Evolutionary conservation across 2,888 invertebrate species (phyloP).

Genomic region (Sturmia bella): DNA sequence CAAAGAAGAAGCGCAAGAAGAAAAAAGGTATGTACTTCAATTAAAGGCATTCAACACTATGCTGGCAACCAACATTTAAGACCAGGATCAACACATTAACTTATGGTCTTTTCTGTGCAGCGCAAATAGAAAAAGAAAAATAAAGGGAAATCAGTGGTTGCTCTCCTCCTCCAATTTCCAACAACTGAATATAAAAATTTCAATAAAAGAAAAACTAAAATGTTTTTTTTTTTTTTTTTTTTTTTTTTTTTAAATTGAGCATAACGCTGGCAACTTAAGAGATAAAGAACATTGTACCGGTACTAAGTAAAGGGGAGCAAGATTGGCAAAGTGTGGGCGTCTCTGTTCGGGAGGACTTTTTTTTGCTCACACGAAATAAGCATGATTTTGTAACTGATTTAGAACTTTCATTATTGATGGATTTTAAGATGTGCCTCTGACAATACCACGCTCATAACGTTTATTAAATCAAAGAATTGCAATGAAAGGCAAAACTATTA

Average conservation of each 20-base stretch:
- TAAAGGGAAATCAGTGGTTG: not conserved
- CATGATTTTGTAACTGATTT: no score
- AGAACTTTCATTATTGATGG: no score
- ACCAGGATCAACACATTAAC: slow-evolving; percentile 54
- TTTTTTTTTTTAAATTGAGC: slow-evolving; percentile 1
- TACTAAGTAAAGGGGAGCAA: not conserved
- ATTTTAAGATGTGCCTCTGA: no score
- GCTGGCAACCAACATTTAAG: slow-evolving; percentile 58
- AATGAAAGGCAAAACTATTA: no score
- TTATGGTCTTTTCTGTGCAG: slow-evolving; percentile 37
- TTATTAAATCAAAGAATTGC: no score
- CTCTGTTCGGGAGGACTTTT: no score
- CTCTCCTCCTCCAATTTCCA: not conserved
- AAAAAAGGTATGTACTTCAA: slow-evolving; percentile 62
- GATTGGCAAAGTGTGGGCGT: no score
- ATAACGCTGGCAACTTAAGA: not conserved
- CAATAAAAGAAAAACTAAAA: slow-evolving; percentile 3
- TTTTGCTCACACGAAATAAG: no score
- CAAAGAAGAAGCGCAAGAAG: not conserved
- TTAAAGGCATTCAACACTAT: slow-evolving; percentile 69
- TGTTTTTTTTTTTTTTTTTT: no score
- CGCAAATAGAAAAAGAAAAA: slow-evolving; percentile 16
- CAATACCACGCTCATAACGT: no score
- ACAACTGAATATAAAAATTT: slow-evolving; percentile 4
- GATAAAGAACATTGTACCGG: not conserved